These are phyloP conservation scores for Apamea crenata DNA, from an alignment of 2,888 invertebrate species.

Conservation along the genomic window DNA sequence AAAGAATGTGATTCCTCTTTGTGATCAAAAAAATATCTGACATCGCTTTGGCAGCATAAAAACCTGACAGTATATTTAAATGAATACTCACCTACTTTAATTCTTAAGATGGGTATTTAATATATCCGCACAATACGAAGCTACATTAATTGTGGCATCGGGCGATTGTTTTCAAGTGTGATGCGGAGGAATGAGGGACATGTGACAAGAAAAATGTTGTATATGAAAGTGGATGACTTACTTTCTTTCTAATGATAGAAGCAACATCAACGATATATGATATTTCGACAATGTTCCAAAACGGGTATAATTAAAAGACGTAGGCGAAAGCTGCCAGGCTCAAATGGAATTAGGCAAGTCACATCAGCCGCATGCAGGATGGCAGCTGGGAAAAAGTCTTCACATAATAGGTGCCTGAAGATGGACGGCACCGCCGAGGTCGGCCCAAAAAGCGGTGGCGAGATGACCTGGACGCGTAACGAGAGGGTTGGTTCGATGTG, in stretches of 20 bases:
- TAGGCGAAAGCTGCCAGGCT: not conserved
- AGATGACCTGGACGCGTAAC: not conserved
- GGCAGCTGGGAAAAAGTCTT: not conserved
- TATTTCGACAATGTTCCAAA: not conserved
- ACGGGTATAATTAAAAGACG: not conserved
- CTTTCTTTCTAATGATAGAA: too few relatives aligned
- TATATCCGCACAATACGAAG: not conserved
- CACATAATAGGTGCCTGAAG: not conserved
- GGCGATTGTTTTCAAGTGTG: not conserved
- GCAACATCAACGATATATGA: not conserved
- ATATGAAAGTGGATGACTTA: too few relatives aligned
- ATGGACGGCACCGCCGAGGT: not conserved
- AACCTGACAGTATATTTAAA: not conserved
- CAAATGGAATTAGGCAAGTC: not conserved
- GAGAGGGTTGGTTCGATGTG: not conserved
- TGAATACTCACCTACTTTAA: not conserved
- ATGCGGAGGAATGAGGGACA: not conserved
- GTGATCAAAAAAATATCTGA: not conserved
- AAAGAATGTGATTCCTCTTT: not conserved
- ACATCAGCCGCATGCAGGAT: not conserved
- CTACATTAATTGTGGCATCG: not conserved
- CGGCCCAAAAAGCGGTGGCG: not conserved
- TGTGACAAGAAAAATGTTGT: not conserved
- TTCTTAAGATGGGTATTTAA: not conserved
- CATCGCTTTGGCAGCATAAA: not conserved